Conservation (phyloP, 1,140 invertebrate genomes). For the Lepidotrigona ventralis region DNA sequence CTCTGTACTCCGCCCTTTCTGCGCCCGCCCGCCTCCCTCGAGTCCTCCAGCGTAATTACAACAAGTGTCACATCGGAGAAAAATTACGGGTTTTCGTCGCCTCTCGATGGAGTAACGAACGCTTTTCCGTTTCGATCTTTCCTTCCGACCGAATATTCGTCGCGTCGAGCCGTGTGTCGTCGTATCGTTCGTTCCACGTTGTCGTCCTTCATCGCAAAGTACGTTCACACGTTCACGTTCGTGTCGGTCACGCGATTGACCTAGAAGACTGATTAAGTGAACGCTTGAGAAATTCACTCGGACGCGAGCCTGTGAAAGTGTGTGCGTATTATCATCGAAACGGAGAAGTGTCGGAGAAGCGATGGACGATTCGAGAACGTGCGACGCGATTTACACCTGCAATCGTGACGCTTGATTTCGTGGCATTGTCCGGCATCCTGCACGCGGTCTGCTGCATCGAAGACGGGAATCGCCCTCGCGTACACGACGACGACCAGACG, state of each 20-base stretch:
- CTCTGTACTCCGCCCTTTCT: too few relatives aligned
- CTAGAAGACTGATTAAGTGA: not conserved
- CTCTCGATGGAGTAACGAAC: not conserved
- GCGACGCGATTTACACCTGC: constrained; percentile 7
- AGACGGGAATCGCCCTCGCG: constrained; percentile 26
- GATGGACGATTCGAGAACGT: constrained; percentile 14
- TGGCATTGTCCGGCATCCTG: constrained; percentile 35
- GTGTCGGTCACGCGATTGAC: not conserved
- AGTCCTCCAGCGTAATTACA: constrained; percentile 9
- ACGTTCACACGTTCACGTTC: not conserved
- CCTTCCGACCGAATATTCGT: not conserved
- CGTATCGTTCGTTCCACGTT: not conserved
- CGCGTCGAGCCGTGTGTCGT: not conserved
- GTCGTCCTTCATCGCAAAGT: not conserved
- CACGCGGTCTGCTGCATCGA: constrained; percentile 43
- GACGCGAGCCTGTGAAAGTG: not conserved
- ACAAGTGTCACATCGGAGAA: constrained; percentile 9
- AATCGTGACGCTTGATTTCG: constrained; percentile 37
- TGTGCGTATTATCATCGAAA: not conserved
- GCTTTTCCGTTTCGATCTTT: not conserved
- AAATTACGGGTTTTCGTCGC: not conserved
- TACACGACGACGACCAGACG: not conserved
- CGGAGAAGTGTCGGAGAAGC: constrained; percentile 13
- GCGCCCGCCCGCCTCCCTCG: not conserved
- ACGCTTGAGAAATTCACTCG: not conserved